phyloP scores from a whole-genome alignment of 2,113 vertebrate genomes.

The Otus sunia region DNA sequence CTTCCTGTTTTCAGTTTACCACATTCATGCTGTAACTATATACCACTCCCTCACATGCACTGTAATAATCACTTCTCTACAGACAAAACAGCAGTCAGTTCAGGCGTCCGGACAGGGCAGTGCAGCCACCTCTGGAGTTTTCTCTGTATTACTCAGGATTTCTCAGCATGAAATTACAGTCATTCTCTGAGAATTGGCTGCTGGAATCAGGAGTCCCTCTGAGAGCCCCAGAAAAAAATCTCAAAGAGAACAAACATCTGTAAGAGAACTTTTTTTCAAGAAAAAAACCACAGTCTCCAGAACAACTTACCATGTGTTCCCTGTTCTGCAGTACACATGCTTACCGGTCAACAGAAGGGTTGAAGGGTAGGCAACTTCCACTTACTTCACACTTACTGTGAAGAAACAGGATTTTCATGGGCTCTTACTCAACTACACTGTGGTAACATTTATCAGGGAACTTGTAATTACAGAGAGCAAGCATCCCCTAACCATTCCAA shows the following conservation, averaged over 20 bases:
- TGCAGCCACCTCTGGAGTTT: background rate
- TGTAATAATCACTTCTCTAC: background rate
- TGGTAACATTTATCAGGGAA: background rate
- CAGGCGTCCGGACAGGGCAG: background rate
- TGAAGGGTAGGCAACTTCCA: background rate
- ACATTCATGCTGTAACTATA: background rate
- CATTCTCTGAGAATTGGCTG: background rate
- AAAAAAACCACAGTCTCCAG: background rate
- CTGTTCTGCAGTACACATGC: background rate
- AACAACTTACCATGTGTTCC: background rate
- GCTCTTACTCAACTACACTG: background rate
- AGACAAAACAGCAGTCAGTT: background rate
- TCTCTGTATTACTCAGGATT: background rate
- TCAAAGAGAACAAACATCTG: too few relatives aligned
- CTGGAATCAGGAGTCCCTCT: background rate
- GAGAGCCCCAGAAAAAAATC: background rate
- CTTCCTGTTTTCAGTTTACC: background rate
- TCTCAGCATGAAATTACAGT: background rate
- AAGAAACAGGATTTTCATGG: background rate
- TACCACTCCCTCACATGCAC: background rate
- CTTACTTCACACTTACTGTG: background rate
- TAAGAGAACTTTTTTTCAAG: too few relatives aligned
- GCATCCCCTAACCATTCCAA: background rate
- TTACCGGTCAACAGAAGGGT: background rate
- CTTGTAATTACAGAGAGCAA: background rate